A percentile compares a stretch with the other conserved stretches of the same genome.
Conservation (phyloP, 1,140 invertebrate species). For the Brachionus rubens region DNA sequence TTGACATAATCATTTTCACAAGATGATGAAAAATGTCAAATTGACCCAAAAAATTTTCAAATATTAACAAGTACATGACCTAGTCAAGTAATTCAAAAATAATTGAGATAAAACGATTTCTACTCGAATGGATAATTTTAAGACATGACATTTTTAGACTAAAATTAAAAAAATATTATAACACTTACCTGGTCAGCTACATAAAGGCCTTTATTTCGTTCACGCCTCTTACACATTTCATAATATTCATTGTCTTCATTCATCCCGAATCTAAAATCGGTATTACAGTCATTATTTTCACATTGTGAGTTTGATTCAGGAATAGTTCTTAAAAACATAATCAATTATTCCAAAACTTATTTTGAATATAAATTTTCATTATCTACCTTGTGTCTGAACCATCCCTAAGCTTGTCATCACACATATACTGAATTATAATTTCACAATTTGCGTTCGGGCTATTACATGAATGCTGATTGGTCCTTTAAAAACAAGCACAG, state of each 20-base stretch:
- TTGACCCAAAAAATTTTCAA: no score
- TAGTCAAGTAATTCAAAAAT: no score
- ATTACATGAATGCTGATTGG: conserved; percentile 60
- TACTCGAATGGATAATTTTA: no score
- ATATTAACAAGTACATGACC: no score
- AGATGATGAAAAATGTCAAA: no score
- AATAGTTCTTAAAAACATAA: background rate
- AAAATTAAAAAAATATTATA: background rate
- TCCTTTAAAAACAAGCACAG: conserved; percentile 48
- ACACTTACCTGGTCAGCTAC: conserved; percentile 54
- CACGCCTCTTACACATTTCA: conserved; percentile 52
- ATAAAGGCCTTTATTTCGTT: conserved; percentile 52
- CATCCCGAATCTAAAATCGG: conserved; percentile 50
- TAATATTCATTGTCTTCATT: conserved; percentile 59
- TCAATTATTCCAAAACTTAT: no score
- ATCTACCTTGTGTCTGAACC: background rate
- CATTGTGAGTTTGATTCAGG: conserved; percentile 41
- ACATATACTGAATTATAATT: conserved; percentile 59
- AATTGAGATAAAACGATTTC: no score
- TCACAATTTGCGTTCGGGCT: conserved; percentile 53
- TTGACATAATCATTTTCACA: no score
- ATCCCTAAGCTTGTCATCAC: conserved; percentile 47
- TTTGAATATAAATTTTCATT: background rate
- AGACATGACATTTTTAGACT: no score
- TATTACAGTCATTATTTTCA: conserved; percentile 49